phyloP scores from a whole-genome alignment of 2,113 vertebrate species.

The Lontra canadensis region DNA sequence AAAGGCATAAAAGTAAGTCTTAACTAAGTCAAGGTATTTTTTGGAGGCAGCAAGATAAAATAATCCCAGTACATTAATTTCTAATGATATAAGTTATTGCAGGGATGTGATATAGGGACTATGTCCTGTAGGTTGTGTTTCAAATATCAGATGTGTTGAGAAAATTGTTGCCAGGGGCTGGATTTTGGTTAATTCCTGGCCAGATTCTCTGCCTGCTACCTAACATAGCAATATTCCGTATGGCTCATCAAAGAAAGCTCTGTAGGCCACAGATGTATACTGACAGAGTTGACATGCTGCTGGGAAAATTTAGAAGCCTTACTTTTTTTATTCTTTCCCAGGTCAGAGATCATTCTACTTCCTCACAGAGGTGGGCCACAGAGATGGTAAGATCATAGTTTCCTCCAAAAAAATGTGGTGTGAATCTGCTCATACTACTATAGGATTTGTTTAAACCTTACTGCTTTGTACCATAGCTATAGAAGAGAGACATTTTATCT shows the following conservation, averaged over 20 bases:
- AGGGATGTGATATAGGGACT: not conserved
- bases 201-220: not conserved
- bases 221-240: not conserved
- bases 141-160: not conserved
- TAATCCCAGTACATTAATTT: not conserved
- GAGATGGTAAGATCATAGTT: not conserved
- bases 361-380: not conserved
- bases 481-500: constrained; percentile 6
- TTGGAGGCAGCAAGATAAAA: not conserved
- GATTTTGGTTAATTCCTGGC: not conserved
- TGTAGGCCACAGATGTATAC: not conserved
- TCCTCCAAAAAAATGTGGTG: not conserved
- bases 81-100: not conserved
- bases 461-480: not conserved
- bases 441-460: not conserved
- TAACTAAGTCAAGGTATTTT: not conserved
- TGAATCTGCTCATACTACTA: not conserved
- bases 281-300: not conserved
- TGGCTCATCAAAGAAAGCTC: not conserved
- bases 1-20: constrained; percentile 26
- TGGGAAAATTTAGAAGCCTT: not conserved
- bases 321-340: not conserved
- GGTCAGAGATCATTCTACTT: not conserved
- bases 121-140: not conserved
- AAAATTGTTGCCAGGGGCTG: not conserved